These are phyloP conservation scores for Polietes domitor DNA, from an alignment of 2,888 invertebrate genomes.

Conservation along the genomic window DNA sequence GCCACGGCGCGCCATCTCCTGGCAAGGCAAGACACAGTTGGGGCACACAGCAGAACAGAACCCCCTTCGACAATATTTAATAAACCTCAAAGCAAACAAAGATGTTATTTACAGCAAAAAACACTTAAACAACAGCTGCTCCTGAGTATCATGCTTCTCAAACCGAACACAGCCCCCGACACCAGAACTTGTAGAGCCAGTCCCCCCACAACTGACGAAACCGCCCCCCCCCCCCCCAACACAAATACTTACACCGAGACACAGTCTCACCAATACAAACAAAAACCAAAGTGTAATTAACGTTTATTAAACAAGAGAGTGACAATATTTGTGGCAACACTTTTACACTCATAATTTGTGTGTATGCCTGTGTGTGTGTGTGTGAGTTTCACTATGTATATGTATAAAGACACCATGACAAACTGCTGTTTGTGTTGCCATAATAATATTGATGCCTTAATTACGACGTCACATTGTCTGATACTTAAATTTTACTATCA, in stretches of 20 bases:
- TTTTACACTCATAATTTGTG: constrained; percentile 34
- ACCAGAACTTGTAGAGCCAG: neutral
- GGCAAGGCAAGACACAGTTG: neutral
- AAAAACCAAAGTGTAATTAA: constrained; percentile 64
- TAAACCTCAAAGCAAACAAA: constrained; percentile 64
- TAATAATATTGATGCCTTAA: constrained; percentile 60
- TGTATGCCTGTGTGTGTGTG: constrained; percentile 9
- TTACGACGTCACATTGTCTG: constrained; percentile 68
- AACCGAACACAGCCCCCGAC: neutral
- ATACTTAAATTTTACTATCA: constrained; percentile 64
- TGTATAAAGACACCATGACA: neutral
- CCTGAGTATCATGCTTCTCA: constrained; percentile 13
- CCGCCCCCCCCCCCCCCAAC: neutral
- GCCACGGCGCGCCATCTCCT: neutral
- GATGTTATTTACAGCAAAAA: constrained; percentile 58
- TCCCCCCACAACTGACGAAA: neutral
- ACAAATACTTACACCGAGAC: neutral
- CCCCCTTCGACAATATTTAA: constrained; percentile 55
- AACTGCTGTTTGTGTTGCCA: constrained; percentile 15
- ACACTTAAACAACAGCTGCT: constrained; percentile 66
- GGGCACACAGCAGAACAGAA: neutral
- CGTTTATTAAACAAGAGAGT: constrained; percentile 62
- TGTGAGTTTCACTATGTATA: constrained; percentile 1
- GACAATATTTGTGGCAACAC: constrained; percentile 56
- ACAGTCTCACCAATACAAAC: constrained; percentile 32